Evolutionary conservation across 2,797 vertebrate genomes (phyloP), one percentile per base, ranked within the genome.

Genomic region (Pyrocephalus nanus): DNA sequence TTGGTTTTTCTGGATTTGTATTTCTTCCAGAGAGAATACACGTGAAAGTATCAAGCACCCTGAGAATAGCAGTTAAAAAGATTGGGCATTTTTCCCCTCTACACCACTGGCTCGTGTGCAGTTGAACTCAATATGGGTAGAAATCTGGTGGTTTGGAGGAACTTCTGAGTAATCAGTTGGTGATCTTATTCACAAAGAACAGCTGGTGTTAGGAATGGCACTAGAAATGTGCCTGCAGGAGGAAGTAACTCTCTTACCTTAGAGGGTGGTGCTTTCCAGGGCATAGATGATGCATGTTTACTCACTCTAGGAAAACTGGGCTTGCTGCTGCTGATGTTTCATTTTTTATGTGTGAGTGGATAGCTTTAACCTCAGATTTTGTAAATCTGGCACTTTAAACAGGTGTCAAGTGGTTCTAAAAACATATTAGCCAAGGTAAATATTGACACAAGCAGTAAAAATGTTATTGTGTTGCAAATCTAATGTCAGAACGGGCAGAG

Each of bases 391-490:
- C 60, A 17, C 67, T 91, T 95, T 8, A 66, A 79, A 86, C 45
- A 48, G 79, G 65, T 75, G 71, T 66, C 58, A 92, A 92, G 82
- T 50, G 12, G 54, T 90, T 95, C 72, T 70, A 88, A 20, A 91
- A 91, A 42, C 34, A 11, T 76, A 73, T 55, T 91, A 58, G 87
- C 86, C 77, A 67, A 83, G 86, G 78, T 92, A 90, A 95, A 91
- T 92, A 92, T 95, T 95, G 87, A 95, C 74, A 55, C 18, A 57
- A 58, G 78, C 58, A n/a, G 38, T 79, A 66, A 86, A 92, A 93
- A 73, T 42, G 27, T 90, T 93, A 82, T 7, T 87, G 77, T 90
- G 27, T 82, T 85, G 48, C 53, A 64, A 43, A 69, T 85, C 43
- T 66, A 32, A 29, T 66, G 65, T 90, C 88, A 86, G 48, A 94